phyloP scores from a whole-genome alignment of 2,113 vertebrate genomes.

The Dipodomys ordii region DNA sequence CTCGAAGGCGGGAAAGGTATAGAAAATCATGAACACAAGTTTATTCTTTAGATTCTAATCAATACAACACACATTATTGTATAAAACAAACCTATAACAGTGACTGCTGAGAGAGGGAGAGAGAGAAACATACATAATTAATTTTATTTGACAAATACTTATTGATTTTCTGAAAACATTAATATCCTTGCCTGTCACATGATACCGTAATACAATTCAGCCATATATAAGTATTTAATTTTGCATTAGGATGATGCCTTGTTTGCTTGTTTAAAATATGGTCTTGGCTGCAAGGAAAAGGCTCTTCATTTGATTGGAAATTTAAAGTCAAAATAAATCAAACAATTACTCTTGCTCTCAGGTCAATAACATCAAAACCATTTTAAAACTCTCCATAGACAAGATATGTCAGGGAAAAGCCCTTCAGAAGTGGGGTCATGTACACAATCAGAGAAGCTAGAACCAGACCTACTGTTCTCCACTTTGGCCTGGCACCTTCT shows the following conservation, averaged over 20 bases:
- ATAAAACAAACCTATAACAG: conserved; percentile 67
- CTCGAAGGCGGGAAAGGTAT: conserved; percentile 53
- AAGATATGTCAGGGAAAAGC: conserved; percentile 31
- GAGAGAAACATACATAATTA: conserved; percentile 79
- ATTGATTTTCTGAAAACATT: conserved; percentile 84
- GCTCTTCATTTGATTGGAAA: conserved; percentile 70
- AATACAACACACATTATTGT: conserved; percentile 87
- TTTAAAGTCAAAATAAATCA: conserved; percentile 79
- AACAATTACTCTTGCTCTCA: conserved; percentile 47
- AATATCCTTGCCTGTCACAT: conserved; percentile 70
- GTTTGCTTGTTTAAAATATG: neutral
- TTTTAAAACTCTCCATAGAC: conserved; percentile 70
- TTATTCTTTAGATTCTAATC: conserved; percentile 88
- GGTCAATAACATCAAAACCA: conserved; percentile 67
- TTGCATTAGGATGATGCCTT: conserved; percentile 66
- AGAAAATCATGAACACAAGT: conserved; percentile 59
- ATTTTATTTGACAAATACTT: conserved; percentile 85
- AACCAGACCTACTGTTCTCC: neutral
- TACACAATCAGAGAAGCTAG: neutral
- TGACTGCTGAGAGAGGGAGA: conserved; percentile 63
- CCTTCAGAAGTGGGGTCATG: neutral
- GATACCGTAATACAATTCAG: conserved; percentile 62
- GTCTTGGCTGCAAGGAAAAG: neutral
- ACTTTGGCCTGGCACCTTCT: neutral
- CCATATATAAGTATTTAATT: conserved; percentile 66